Evolutionary conservation across 2,113 vertebrate genomes (phyloP).

Genomic region (Cyanoderma ruficeps): DNA sequence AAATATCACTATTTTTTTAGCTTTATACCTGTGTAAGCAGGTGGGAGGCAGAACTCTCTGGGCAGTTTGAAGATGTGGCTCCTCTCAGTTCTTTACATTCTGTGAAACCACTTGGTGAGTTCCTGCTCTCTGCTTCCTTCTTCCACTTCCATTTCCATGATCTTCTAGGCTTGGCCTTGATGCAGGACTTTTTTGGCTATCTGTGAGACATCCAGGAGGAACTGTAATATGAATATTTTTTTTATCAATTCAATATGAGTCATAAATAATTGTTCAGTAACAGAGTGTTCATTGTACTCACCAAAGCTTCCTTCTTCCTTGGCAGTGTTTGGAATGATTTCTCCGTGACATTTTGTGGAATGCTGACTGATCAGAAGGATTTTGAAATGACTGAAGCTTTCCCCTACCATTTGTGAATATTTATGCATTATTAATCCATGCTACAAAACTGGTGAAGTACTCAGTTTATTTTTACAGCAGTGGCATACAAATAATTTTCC

Average conservation of each 20-base stretch:
- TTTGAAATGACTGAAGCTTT: background rate
- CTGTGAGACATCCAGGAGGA: background rate
- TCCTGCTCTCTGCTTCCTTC: background rate
- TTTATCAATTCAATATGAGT: background rate
- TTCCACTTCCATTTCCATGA: background rate
- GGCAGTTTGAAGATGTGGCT: background rate
- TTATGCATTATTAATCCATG: background rate
- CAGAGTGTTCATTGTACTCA: background rate
- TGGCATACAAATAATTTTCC: background rate
- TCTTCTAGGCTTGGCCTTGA: background rate
- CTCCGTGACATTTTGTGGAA: background rate
- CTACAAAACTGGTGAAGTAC: background rate
- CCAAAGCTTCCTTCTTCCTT: background rate
- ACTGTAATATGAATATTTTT: background rate
- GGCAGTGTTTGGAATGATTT: background rate
- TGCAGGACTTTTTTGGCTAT: background rate
- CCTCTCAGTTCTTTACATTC: background rate
- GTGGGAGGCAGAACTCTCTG: background rate
- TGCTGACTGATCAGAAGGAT: background rate
- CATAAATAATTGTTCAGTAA: background rate
- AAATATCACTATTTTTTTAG: rapidly evolving
- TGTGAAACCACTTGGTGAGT: background rate
- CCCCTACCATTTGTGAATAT: background rate
- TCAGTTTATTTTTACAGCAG: background rate
- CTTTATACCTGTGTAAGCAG: background rate